Conservation (phyloP, 2,888 invertebrate species). For the Drosophila testacea region DNA sequence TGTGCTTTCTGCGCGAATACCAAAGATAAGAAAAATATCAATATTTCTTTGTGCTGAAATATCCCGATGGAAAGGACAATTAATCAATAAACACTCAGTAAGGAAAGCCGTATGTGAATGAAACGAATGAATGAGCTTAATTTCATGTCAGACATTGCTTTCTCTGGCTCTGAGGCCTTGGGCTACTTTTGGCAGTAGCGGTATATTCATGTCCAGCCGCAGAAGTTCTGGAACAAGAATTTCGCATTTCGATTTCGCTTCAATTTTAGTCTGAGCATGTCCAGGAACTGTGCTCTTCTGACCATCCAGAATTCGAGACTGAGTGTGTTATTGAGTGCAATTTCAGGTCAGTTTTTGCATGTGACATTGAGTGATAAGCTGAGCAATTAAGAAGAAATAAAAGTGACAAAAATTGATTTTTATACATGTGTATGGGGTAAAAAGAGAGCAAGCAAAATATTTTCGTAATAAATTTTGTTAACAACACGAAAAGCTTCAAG, state of each 20-base stretch:
- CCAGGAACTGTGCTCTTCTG: neutral
- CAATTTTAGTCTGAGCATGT: slow-evolving; percentile 12
- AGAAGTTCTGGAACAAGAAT: slow-evolving; percentile 45
- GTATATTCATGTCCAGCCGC: neutral
- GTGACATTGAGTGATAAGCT: slow-evolving; percentile 6
- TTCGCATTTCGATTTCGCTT: slow-evolving; percentile 61
- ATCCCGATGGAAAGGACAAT: slow-evolving; percentile 46
- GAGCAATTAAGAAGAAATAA: slow-evolving; percentile 16
- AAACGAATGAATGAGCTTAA: slow-evolving; percentile 41
- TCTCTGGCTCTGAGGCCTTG: slow-evolving; percentile 26
- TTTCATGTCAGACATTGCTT: slow-evolving; percentile 44
- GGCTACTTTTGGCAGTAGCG: slow-evolving; percentile 55
- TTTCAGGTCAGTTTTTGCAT: slow-evolving; percentile 30
- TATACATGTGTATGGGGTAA: slow-evolving; percentile 31
- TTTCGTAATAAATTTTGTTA: slow-evolving; percentile 72
- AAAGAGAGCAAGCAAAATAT: slow-evolving; percentile 53
- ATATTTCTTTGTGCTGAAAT: neutral
- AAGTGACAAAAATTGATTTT: slow-evolving; percentile 48
- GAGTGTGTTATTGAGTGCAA: slow-evolving; percentile 8
- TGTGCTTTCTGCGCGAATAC: too few species aligned
- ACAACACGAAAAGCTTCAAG: slow-evolving; percentile 47
- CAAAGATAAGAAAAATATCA: neutral
- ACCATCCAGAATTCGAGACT: neutral
- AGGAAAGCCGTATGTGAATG: slow-evolving; percentile 27
- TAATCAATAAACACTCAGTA: slow-evolving; percentile 76